Evolutionary conservation across 1,140 invertebrate species (phyloP), one percentile per base, ranked within the genome.

Genomic region (Proales similis): DNA sequence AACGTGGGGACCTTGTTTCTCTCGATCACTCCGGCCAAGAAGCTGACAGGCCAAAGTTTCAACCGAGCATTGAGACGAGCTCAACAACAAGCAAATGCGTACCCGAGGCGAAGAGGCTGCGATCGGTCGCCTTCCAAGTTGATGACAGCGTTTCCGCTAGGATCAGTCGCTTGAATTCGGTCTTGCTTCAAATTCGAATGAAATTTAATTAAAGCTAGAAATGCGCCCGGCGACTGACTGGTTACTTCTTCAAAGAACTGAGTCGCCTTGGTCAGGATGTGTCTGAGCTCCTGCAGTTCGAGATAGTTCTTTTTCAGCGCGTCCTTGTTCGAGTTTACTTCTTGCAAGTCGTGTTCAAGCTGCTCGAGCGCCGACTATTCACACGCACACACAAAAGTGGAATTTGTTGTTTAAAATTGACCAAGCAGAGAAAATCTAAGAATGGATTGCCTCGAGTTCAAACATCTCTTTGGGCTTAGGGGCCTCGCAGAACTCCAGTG

Each of bases 381-480:
- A n/a, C n/a, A n/a, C n/a, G n/a, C n/a, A n/a, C n/a, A n/a, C 19
- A 39, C 19, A 2, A 39, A 39, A 39, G 19, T 14, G 19, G 19
- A 39, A 4, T 39, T 14, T 2, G 2, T n/a, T 2, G 2, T 2
- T 14, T 2, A 2, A 39, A 39, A 2, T 14, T 14, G 2, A n/a
- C 2, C n/a, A n/a, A n/a, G n/a, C n/a, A n/a, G n/a, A n/a, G n/a
- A n/a, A n/a, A n/a, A 46, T 3, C 3, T 11, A 20, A 2, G 9
- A 46, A n/a, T n/a, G n/a, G n/a, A n/a, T n/a, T n/a, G 89, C 87
- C 82, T 94, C 90, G 63, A 95, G 79, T 76, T 95, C 87, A 68
- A 94, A 94, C 75, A 96, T 95, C 78, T 94, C 92, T 63, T 90
- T 82, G 5, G 93, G 90, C 71, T 89, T 90, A 4, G 93, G 93